These are phyloP conservation scores for Porites rus DNA, from an alignment of 92 coral and sea anemone species.

Conservation along the genomic window DNA sequence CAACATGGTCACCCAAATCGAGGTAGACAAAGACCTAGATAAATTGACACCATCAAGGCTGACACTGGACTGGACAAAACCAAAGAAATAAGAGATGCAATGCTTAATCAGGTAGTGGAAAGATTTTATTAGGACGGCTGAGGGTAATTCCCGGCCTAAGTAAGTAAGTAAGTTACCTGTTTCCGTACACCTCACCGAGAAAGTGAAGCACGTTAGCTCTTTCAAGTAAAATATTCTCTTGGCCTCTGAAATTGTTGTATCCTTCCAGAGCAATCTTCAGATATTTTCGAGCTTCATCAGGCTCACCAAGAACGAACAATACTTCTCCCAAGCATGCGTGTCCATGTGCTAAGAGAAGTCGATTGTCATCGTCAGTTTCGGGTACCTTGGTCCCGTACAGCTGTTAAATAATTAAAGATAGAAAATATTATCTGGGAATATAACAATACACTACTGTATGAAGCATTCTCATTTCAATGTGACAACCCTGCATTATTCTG, in stretches of 20 bases:
- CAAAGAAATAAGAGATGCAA: no score
- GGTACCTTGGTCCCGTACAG: not conserved
- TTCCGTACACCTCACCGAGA: slow-evolving; percentile 16
- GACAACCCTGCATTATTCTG: no score
- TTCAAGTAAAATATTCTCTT: slow-evolving; percentile 15
- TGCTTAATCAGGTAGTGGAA: no score
- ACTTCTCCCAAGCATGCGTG: slow-evolving; percentile 23
- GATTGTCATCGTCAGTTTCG: not conserved
- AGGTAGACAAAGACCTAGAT: no score
- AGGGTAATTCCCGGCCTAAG: no score
- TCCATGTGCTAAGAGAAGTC: slow-evolving; percentile 7
- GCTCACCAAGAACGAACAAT: not conserved
- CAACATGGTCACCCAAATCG: no score
- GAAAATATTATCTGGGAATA: no score
- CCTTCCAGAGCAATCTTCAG: not conserved
- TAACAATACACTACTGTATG: no score
- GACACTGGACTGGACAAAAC: no score
- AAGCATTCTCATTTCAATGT: no score
- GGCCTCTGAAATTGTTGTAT: slow-evolving; percentile 5
- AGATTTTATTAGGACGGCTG: no score
- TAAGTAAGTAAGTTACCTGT: slow-evolving; percentile 3
- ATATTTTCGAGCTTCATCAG: slow-evolving; percentile 7
- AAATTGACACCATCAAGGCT: no score
- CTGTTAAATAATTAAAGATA: not conserved
- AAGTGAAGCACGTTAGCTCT: slow-evolving; percentile 21